Conservation (phyloP, 2,113 vertebrate species). For the Oxyura jamaicensis region DNA sequence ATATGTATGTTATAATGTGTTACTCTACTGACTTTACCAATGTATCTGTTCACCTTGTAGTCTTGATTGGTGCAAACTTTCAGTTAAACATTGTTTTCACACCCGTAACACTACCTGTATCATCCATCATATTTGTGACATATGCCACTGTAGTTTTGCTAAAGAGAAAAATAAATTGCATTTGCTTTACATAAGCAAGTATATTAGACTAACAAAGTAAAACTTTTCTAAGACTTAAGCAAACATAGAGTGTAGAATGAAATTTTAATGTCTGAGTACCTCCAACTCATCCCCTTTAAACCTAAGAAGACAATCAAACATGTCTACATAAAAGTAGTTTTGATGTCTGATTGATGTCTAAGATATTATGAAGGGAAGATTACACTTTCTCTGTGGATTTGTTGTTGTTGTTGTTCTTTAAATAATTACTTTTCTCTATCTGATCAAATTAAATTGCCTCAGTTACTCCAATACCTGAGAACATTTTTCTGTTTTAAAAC, state of each 20-base stretch:
- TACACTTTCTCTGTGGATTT: not conserved
- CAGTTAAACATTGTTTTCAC: not conserved
- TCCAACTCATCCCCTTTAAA: not conserved
- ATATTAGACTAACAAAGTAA: not conserved
- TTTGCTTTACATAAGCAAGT: not conserved
- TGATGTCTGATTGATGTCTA: conserved; percentile 21
- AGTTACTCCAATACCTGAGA: conserved; percentile 1
- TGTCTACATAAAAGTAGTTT: conserved; percentile 8
- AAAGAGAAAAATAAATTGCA: not conserved
- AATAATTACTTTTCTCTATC: conserved; percentile 34
- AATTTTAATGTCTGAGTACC: conserved; percentile 7
- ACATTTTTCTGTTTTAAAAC: not conserved
- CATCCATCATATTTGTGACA: not conserved
- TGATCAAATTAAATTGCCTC: conserved; percentile 30
- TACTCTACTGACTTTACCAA: not conserved
- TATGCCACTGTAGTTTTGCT: not conserved
- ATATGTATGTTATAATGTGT: not conserved
- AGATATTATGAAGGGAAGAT: conserved; percentile 11
- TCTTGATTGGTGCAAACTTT: not conserved
- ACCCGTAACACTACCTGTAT: not conserved
- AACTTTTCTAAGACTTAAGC: not conserved
- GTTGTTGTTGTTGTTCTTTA: conserved; percentile 1
- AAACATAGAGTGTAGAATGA: not conserved
- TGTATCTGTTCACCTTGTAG: not conserved
- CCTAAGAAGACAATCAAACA: conserved; percentile 12